Evolutionary conservation across 2,113 vertebrate genomes (phyloP).

Genomic region (Lampris megalopsis): DNA sequence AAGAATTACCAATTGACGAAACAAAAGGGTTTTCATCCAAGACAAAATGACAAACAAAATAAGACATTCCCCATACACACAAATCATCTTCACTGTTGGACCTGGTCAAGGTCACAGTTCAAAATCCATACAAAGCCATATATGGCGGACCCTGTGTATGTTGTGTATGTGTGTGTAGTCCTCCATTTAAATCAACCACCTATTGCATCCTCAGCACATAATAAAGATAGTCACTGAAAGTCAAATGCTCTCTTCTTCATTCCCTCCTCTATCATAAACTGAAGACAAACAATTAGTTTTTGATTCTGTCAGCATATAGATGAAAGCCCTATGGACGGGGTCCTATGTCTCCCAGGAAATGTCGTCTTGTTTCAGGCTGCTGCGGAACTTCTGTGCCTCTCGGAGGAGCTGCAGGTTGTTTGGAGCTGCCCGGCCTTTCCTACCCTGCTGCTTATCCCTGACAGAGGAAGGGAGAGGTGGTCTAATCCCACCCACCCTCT

Average conservation of each 20-base stretch:
- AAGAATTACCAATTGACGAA: constrained; percentile 33
- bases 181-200: constrained; percentile 8
- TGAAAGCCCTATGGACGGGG: constrained; percentile 13
- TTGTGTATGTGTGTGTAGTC: not conserved
- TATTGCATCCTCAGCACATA: not conserved
- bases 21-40: constrained; percentile 7
- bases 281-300: not conserved
- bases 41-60: not conserved
- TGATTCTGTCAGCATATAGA: constrained; percentile 31
- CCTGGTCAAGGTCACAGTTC: not conserved
- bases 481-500: constrained; percentile 58
- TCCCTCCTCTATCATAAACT: constrained; percentile 5
- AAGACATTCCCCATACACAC: not conserved
- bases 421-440: constrained; percentile 20
- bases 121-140: not conserved
- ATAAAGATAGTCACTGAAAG: not conserved
- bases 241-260: constrained; percentile 1
- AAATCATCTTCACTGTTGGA: not conserved
- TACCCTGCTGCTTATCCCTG: constrained; percentile 69
- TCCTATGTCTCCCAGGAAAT: constrained; percentile 86
- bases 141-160: constrained; percentile 5
- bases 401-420: constrained; percentile 82
- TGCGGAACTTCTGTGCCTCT: constrained; percentile 85
- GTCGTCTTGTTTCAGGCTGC: constrained; percentile 83
- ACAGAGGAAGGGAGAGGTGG: constrained; percentile 66